Base-by-base conservation (phyloP, 92 coral and sea anemone species). In the Epizoanthus stellaris region DNA sequence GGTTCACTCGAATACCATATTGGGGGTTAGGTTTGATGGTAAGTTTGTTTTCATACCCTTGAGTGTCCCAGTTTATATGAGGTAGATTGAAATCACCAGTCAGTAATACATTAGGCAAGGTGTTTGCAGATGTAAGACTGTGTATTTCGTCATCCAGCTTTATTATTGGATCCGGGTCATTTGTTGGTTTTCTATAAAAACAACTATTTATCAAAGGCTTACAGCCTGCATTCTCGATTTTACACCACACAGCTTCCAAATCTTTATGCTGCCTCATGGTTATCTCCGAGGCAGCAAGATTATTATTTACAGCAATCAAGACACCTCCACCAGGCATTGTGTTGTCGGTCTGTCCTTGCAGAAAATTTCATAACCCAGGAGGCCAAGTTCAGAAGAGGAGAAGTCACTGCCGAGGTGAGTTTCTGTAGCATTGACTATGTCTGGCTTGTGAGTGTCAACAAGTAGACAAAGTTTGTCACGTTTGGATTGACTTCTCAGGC, bases 391-490 rank as follows among this genome's bases (percentile, higher is more conserved):
- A 63, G 68, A 62, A 19, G 72, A 34, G 9, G 67, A 62, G 16
- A 16, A 23, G 16, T 62, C 67, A 4, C 67, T 62, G 16, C 16
- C 19, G 65, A 82, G 59, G 83, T 81, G 87, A 38, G 87, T 87
- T 79, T 87, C 90, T 6, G 90, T 83, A 19, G 85, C 91, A 61
- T 84, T 88, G 39, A 83, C 76, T 49, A 88, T 52, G 75, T 83
- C 88, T 13, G 85, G 88, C 38, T 83, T 77, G 54, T 75, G 57
- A 36, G 42, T 42, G 67, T 88, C 80, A 58, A 81, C 73, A 64
- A 87, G 60, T 43, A 80, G 67, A 17, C 73, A 39, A 16, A 77
- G 75, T 20, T 39, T 49, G 23, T 75, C 60, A 52, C 82, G 69
- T 39, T 87, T 86, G 60, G 25, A 43, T 14, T 54, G 21, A 67